Evolutionary conservation across 2,888 invertebrate genomes (phyloP).

Genomic region (Dorcus parallelipipedus): DNA sequence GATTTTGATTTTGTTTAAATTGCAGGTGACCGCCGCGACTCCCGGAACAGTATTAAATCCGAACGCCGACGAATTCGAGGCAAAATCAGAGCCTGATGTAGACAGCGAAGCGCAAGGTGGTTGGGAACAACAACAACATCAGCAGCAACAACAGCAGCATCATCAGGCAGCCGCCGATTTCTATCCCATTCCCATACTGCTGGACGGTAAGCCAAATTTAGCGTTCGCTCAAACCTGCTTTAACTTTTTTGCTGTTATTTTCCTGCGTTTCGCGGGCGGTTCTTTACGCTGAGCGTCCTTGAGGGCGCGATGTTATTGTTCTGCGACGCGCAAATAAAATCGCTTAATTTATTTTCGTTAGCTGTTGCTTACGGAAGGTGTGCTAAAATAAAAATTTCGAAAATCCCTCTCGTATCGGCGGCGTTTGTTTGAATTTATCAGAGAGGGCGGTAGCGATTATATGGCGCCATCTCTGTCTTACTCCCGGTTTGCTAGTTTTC

Average conservation of each 20-base stretch:
- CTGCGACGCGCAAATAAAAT: neutral
- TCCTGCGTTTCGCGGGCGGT: neutral
- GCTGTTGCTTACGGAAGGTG: neutral
- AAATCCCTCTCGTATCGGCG: conserved; percentile 18
- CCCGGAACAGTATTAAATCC: conserved; percentile 38
- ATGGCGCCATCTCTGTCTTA: conserved; percentile 41
- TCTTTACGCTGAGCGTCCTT: neutral
- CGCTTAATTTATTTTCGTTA: neutral
- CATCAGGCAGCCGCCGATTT: conserved; percentile 26
- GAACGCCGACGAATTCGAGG: conserved; percentile 45
- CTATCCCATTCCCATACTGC: conserved; percentile 28
- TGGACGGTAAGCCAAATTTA: conserved; percentile 33
- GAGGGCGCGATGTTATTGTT: neutral
- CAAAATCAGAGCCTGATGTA: conserved; percentile 36
- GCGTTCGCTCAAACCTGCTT: conserved; percentile 8
- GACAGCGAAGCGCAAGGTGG: conserved; percentile 30
- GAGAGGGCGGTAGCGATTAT: conserved; percentile 34
- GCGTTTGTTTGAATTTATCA: conserved; percentile 19
- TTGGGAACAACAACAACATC: conserved; percentile 30
- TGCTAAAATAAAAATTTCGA: conserved; percentile 5
- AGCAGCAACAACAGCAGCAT: neutral
- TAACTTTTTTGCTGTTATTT: conserved; percentile 1
- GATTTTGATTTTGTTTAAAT: conserved; percentile 15
- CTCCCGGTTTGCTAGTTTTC: conserved; percentile 55
- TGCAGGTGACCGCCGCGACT: conserved; percentile 41